Conservation (phyloP, 2,113 vertebrate genomes). For the Saccopteryx leptura region DNA sequence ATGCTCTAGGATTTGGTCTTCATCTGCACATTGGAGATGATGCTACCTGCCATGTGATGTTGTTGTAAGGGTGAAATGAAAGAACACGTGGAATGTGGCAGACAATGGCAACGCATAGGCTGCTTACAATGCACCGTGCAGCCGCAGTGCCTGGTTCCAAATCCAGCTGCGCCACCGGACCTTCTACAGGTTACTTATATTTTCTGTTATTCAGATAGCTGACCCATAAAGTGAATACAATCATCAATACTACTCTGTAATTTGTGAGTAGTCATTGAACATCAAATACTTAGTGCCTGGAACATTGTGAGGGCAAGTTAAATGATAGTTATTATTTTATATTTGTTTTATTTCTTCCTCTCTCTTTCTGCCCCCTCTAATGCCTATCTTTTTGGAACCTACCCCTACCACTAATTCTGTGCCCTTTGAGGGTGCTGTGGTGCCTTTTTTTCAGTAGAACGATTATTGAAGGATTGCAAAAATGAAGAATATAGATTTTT, state of each 20-base stretch:
- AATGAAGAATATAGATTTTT: constrained; percentile 26
- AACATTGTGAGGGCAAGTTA: neutral
- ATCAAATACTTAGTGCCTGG: neutral
- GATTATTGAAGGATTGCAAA: constrained; percentile 8
- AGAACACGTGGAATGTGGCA: neutral
- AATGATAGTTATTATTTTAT: neutral
- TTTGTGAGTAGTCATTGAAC: neutral
- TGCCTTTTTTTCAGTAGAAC: neutral
- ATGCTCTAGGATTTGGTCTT: neutral
- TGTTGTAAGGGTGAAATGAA: neutral
- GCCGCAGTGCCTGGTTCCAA: neutral
- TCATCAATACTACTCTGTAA: neutral
- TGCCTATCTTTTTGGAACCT: neutral
- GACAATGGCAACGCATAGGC: neutral
- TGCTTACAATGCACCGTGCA: neutral
- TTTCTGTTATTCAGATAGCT: neutral
- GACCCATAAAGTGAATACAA: neutral
- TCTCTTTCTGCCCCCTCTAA: neutral
- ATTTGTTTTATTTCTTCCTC: neutral
- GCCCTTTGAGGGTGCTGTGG: neutral
- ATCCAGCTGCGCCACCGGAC: neutral
- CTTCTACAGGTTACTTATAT: neutral
- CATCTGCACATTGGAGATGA: neutral
- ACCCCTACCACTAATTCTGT: neutral
- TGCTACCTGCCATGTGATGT: too few species aligned